Conservation (phyloP, 2,797 vertebrate species). For the Sarcophilus harrisii region DNA sequence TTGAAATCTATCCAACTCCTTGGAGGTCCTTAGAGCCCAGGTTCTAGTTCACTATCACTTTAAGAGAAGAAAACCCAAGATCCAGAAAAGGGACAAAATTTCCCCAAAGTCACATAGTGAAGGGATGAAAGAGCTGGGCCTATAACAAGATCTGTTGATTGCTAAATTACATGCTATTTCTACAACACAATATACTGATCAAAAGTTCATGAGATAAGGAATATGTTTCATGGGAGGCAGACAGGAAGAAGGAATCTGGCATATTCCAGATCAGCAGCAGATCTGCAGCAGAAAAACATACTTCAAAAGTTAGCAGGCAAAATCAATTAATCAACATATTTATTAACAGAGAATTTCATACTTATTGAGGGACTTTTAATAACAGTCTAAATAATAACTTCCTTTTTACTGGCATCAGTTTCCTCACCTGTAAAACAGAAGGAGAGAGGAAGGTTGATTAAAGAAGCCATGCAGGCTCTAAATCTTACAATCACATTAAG, state of each 20-base stretch:
- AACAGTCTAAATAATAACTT: neutral
- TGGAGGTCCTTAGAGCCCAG: neutral
- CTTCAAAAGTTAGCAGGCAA: neutral
- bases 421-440: neutral
- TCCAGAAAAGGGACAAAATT: neutral
- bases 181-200: neutral
- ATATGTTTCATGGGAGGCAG: neutral
- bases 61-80: constrained; percentile 28
- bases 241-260: neutral
- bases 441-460: neutral
- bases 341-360: neutral
- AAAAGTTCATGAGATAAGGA: neutral
- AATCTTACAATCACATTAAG: neutral
- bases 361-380: neutral
- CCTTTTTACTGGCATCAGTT: neutral
- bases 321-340: neutral
- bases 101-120: neutral
- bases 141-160: neutral
- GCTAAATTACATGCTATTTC: neutral
- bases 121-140: neutral
- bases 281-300: neutral
- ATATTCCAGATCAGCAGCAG: neutral
- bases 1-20: neutral
- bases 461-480: neutral
- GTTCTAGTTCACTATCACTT: neutral